Conservation (phyloP, 2,797 vertebrate species). For the Cirrhinus molitorella region DNA sequence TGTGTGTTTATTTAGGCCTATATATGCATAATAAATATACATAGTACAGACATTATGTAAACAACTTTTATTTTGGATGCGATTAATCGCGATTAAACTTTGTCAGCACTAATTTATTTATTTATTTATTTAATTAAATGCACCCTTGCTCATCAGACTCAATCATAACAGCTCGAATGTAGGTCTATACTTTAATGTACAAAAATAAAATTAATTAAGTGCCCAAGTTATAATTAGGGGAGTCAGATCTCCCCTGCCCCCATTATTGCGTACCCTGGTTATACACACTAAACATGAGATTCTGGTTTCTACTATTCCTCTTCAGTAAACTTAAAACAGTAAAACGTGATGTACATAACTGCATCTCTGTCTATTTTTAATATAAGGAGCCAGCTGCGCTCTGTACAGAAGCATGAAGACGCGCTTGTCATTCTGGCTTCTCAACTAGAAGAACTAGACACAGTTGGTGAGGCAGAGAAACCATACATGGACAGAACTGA, state of each 20-base stretch:
- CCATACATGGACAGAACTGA: slow-evolving; percentile 13
- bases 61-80: too few relatives aligned
- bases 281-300: not conserved
- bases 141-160: not conserved
- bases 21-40: too few relatives aligned
- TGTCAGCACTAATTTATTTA: too few relatives aligned
- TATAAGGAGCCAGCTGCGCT: not conserved
- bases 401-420: not conserved
- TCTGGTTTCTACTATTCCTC: not conserved
- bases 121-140: too few relatives aligned
- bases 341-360: not conserved
- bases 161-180: not conserved
- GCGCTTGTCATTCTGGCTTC: slow-evolving; percentile 3
- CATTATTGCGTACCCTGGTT: not conserved
- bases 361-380: not conserved
- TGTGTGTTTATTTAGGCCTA: too few relatives aligned
- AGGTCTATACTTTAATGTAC: not conserved
- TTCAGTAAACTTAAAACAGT: not conserved
- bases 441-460: not conserved
- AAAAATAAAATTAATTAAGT: not conserved
- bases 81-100: too few relatives aligned
- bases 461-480: not conserved
- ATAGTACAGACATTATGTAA: too few relatives aligned
- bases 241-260: too few relatives aligned
- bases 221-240: not conserved